A percentile compares a stretch with the other conserved stretches of the same genome.
phyloP scores from a whole-genome alignment of 2,113 vertebrate species.

The Aptenodytes patagonicus region DNA sequence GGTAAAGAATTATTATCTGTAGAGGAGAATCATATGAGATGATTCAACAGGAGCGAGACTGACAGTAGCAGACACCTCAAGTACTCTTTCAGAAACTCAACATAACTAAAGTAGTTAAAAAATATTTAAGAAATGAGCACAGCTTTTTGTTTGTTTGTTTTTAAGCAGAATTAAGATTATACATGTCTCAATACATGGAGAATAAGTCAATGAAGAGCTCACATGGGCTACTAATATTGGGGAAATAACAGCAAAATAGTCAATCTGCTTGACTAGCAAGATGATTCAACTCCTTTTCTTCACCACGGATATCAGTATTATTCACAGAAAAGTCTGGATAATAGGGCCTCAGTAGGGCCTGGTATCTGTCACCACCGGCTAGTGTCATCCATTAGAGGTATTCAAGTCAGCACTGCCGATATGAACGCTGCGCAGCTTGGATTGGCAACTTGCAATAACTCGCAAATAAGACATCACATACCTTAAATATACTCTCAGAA shows the following conservation, averaged over 20 bases:
- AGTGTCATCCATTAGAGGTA: no score
- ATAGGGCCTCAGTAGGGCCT: neutral
- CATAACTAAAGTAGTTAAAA: neutral
- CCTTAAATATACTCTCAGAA: neutral
- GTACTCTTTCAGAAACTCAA: neutral
- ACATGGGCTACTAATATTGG: neutral
- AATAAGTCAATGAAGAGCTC: neutral
- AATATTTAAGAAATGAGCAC: neutral
- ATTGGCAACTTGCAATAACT: neutral
- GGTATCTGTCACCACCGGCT: no score
- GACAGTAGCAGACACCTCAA: neutral
- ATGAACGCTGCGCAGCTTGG: rapidly evolving
- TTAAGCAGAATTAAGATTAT: neutral
- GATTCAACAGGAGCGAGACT: neutral
- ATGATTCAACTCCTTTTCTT: neutral
- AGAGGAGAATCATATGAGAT: neutral
- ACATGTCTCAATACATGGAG: neutral
- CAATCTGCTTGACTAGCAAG: neutral
- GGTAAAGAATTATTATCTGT: conserved; percentile 12
- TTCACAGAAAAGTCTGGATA: neutral
- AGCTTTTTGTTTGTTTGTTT: neutral
- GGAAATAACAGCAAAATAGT: neutral
- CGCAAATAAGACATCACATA: neutral
- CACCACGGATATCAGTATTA: neutral
- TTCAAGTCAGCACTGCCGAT: neutral